Evolutionary conservation across 2,797 vertebrate genomes (phyloP), one percentile per base, ranked within the genome.

Genomic region (Cacajao melanocephalus): DNA sequence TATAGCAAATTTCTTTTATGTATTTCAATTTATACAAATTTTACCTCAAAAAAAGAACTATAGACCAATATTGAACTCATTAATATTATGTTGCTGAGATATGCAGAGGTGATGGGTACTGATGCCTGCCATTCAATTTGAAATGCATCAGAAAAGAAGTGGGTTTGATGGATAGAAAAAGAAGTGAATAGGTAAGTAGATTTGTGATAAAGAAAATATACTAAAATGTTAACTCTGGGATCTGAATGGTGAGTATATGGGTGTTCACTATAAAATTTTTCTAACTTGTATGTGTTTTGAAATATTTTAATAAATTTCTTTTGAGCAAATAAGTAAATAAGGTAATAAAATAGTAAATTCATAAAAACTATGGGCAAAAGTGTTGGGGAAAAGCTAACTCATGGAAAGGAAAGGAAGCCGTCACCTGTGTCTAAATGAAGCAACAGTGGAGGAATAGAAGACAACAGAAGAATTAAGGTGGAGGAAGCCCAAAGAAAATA

Each of bases 61-160:
- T 85, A 90, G 83, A 88, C 6, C 82, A 93, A 83, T 58, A 95
- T 7, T 88, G 33, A 85, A 88, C 72, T 94, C 50, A 78, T 50
- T 88, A 87, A 82, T 61, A 85, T 80, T 81, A 55, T 44, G 13
- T n/a, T 70, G 33, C n/a, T 36, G 26, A 55, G 41, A 2, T 55
- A 3, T 30, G 86, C 81, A 78, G 75, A 70, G 7, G 28, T 85
- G 13, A 33, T 26, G 5, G 3, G 26, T 58, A 89, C 46, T 82
- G 39, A 76, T 67, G 55, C 55, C 30, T 84, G 8, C 20, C 33
- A 70, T 61, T 76, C 84, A 92, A 85, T 84, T 12, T 64, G 22
- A 93, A 93, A 96, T 79, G 14, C 33, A 73, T 83, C 13, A 22
- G 46, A 84, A 75, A 72, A 52, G 12, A 93, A 84, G 13, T 22